A percentile compares a stretch with the other conserved stretches of the same genome.
These are phyloP conservation scores for Pogonophryne albipinna DNA, from an alignment of 2,797 vertebrate species.

Conservation along the genomic window DNA sequence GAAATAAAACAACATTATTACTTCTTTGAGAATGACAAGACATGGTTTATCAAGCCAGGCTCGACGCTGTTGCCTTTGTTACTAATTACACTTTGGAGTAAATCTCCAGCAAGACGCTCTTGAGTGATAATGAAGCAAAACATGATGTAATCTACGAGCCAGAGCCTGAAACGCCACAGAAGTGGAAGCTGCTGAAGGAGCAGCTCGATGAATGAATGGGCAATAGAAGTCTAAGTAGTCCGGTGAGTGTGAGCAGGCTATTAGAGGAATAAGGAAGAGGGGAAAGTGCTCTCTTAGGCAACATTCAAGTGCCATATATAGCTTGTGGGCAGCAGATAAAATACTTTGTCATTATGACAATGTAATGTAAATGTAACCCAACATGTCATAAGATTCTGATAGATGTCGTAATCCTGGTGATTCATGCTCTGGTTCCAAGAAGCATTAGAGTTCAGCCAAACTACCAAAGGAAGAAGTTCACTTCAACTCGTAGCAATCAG, in stretches of 20 bases:
- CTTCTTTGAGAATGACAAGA: constrained; percentile 34
- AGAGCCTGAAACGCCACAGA: constrained; percentile 18
- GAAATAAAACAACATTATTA: constrained; percentile 33
- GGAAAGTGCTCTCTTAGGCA: neutral
- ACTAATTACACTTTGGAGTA: constrained; percentile 58
- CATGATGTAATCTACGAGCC: constrained; percentile 55
- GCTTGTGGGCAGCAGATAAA: neutral
- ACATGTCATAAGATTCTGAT: neutral
- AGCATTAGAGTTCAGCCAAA: neutral
- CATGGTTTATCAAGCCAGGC: constrained; percentile 27
- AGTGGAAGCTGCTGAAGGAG: constrained; percentile 20
- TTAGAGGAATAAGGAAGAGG: neutral
- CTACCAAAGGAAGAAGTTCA: neutral
- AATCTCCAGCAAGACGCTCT: constrained; percentile 43
- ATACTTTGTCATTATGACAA: neutral
- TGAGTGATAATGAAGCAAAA: constrained; percentile 50
- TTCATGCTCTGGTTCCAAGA: neutral
- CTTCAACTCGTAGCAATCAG: neutral
- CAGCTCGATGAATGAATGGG: constrained; percentile 3
- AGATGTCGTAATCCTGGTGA: too few species aligned
- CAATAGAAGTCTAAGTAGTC: neutral
- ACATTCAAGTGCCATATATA: neutral
- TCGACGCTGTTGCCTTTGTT: constrained; percentile 28
- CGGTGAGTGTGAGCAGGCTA: neutral
- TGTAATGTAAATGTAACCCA: neutral